Base-by-base conservation (phyloP, 2,113 vertebrate species). In the Sterrhoptilus dennistouni region DNA sequence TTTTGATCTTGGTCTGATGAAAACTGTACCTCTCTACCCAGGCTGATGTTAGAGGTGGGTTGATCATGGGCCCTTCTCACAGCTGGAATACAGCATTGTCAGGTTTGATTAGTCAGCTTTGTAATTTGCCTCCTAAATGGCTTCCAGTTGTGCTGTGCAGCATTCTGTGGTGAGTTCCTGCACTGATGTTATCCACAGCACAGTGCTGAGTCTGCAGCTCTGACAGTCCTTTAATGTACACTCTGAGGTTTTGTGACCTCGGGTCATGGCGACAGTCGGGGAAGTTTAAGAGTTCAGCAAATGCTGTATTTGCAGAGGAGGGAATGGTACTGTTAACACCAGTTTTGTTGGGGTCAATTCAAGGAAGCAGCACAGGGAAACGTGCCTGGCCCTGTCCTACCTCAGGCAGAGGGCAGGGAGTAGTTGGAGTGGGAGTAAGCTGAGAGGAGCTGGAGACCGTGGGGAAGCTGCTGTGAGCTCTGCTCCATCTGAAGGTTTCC, bases 161-260 rank as follows among this genome's bases (percentile, higher is more conserved):
- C 1, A 5, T 56, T 90, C 71, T 89, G 65, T 47, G 83, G 36
- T n/a, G 63, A 66, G 77, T 89, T 91, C 56, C 83, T 83, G 60
- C 44, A 17, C 74, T 90, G 93, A 89, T 95, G 77, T 95, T 96
- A 84, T 76, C 89, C 65, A 36, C 52, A 38, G 82, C 68, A 14
- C 38, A 71, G 27, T 95, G 95, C 96, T 96, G 93, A 91, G 87
- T 88, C 75, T 88, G 95, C 95, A 96, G 60, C 79, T 94, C 2
- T 12, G 6, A 17, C 36, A n/a, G 22, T 83, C 64, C 71, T 61
- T 59, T 87, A 27, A 82, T 72, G 84, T 76, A 81, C 3, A 31
- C 75, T 92, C 59, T 38, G 66, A 76, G 75, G 59, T 14, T 91
- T 81, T 69, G 28, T 93, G 88, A 92, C 71, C 93, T 86, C 1